Percentiles rank a stretch among this genome's conserved stretches.
Conservation (phyloP, 2,113 vertebrate genomes). For the Rallus limicola region DNA sequence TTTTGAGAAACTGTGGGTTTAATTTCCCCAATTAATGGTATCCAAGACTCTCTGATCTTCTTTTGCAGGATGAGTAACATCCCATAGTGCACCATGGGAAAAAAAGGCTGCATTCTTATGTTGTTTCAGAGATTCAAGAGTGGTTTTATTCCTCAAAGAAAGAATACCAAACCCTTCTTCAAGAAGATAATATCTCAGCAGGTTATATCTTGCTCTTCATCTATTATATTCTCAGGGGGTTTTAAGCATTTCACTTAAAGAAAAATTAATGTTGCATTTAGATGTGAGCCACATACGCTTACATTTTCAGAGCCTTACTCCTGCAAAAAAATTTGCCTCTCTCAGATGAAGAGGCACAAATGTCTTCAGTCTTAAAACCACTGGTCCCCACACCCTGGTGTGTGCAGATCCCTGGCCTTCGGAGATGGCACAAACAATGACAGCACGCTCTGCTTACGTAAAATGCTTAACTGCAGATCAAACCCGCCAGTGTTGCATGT, state of each 20-base stretch:
- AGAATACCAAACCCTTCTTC: neutral
- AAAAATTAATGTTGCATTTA: neutral
- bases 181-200: neutral
- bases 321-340: neutral
- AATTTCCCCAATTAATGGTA: neutral
- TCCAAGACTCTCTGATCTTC: neutral
- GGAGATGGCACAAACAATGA: neutral
- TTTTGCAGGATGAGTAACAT: neutral
- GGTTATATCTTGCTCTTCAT: neutral
- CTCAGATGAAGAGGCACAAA: neutral
- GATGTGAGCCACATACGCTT: neutral
- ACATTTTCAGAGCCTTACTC: neutral
- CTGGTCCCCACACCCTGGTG: neutral
- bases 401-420: neutral
- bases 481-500: neutral
- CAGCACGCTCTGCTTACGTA: neutral
- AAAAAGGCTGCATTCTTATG: neutral
- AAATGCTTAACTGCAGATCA: slow-evolving; percentile 22
- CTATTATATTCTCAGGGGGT: neutral
- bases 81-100: neutral
- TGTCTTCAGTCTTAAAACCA: neutral
- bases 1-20: neutral
- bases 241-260: neutral
- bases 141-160: neutral
- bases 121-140: neutral